Conservation (phyloP, 2,113 vertebrate species). For the Xyliphius kryptos region DNA sequence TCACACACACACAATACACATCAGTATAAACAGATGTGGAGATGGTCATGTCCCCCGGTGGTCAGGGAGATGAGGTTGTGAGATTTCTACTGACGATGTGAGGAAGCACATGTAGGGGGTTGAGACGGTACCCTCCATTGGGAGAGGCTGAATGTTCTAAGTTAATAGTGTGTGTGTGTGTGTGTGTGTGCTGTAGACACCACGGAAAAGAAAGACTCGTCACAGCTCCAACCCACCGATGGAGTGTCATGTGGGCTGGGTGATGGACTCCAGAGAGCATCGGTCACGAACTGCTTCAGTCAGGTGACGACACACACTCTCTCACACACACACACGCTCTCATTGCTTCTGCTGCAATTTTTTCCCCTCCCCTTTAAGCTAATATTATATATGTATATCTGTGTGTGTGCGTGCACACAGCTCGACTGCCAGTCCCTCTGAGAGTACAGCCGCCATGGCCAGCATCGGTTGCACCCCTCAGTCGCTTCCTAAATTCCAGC, state of each 20-base stretch:
- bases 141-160: too few species aligned
- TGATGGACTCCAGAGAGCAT: slow-evolving; percentile 97
- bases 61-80: too few species aligned
- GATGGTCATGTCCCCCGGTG: too few species aligned
- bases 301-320: slow-evolving; percentile 63
- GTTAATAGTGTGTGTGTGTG: neutral
- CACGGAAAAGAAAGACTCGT: slow-evolving; percentile 92
- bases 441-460: slow-evolving; percentile 79
- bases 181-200: slow-evolving; percentile 68
- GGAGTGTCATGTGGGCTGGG: slow-evolving; percentile 98
- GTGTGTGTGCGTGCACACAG: slow-evolving; percentile 50
- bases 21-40: too few species aligned
- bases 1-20: neutral
- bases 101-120: too few species aligned
- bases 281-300: slow-evolving; percentile 90
- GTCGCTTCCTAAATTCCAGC: slow-evolving; percentile 97
- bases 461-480: slow-evolving; percentile 92
- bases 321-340: neutral
- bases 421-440: slow-evolving; percentile 86
- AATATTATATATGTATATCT: neutral
- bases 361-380: neutral
- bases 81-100: too few species aligned
- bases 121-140: too few species aligned
- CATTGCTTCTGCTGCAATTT: neutral
- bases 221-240: slow-evolving; percentile 96